Evolutionary conservation across 1,140 invertebrate genomes (phyloP), one percentile per base, ranked within the genome.

Genomic region (Eupristina koningsbergeri): DNA sequence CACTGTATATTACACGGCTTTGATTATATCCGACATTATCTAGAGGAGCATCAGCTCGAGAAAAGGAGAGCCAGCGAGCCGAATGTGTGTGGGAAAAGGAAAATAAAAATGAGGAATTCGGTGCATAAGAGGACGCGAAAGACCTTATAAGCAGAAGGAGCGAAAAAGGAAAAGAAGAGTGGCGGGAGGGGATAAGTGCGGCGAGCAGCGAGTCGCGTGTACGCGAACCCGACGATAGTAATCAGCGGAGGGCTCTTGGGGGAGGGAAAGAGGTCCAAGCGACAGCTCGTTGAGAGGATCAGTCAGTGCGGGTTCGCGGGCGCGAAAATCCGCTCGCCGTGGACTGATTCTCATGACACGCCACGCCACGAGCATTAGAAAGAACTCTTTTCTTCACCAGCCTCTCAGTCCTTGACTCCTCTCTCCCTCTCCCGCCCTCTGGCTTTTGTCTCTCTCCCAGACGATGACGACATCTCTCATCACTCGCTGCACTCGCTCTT

Each of bases 231-330:
- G 53, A 86, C 86, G 87, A 90, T 89, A 85, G 87, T 88, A 89
- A 91, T 90, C 89, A 89, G 81, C 87, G 86, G 86, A 82, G 86
- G 86, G 81, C 19, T 31, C 3, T 26, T 17, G 0, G 34, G 50
- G 34, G 76, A 26, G 13, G 85, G 82, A 47, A 19, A 80, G 41
- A 45, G 45, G 0, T 88, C 86, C 88, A 88, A 89, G 88, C 89
- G 90, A 91, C 86, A 88, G 86, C 87, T 86, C 85, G 90, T 88
- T 91, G 90, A 91, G 89, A 89, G 90, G 87, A 90, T 90, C 89
- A 90, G 90, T 91, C 90, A 90, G 79, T 87, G 86, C 73, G 74
- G 58, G 61, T 45, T 29, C 63, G 71, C 45, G 81, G 64, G 71
- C 67, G 36, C 77, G 80, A 87, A 87, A 85, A 85, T 85, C 77